phyloP scores from a whole-genome alignment of 1,140 invertebrate genomes.

The Mactra quadrangularis region DNA sequence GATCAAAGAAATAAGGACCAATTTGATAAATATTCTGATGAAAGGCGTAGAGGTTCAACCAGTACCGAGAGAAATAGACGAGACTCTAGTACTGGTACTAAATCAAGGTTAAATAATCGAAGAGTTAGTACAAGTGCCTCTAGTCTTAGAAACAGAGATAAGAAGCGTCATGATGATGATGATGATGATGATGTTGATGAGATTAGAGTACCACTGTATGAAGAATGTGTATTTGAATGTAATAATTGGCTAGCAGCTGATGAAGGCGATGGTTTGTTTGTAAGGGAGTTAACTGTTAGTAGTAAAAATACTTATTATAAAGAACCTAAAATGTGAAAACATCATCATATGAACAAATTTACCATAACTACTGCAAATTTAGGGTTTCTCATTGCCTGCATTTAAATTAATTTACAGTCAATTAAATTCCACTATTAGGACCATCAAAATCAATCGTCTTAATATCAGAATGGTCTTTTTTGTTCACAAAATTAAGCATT shows the following conservation, averaged over 20 bases:
- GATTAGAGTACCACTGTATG: conserved; percentile 69
- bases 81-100: too few species aligned
- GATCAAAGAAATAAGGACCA: too few species aligned
- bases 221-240: conserved; percentile 76
- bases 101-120: too few species aligned
- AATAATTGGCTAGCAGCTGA: conserved; percentile 79
- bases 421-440: too few species aligned
- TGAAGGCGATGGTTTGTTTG: conserved; percentile 79
- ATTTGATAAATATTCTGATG: background rate
- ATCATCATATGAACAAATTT: background rate
- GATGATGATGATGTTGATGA: conserved; percentile 59
- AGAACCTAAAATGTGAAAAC: conserved; percentile 37
- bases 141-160: conserved; percentile 41
- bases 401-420: too few species aligned
- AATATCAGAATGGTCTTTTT: too few species aligned
- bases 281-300: conserved; percentile 74
- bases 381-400: too few species aligned
- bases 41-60: background rate
- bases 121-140: conserved; percentile 40
- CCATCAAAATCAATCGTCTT: too few species aligned
- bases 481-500: too few species aligned
- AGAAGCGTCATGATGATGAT: conserved; percentile 23
- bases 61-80: background rate
- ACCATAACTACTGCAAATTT: too few species aligned
- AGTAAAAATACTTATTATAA: conserved; percentile 64